These are phyloP conservation scores for Andrena praecox DNA, from an alignment of 2,888 invertebrate genomes.

Conservation along the genomic window DNA sequence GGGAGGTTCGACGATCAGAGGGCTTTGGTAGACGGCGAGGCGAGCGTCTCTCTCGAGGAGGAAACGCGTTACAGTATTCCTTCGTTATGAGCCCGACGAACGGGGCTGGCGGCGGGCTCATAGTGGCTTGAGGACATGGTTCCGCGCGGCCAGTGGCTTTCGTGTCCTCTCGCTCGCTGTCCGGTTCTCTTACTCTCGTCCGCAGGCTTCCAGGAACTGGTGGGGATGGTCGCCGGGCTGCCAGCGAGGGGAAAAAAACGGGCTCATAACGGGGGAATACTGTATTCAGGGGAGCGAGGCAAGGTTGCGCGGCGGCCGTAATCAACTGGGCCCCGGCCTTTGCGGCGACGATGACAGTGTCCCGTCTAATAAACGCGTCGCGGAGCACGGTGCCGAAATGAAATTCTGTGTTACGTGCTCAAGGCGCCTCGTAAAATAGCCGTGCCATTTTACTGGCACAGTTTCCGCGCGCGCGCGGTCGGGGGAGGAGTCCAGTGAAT, in stretches of 20 bases:
- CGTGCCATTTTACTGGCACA: constrained; percentile 80
- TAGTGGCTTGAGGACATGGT: too few species aligned
- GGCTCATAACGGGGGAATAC: too few species aligned
- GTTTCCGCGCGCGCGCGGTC: constrained; percentile 72
- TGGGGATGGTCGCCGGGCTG: too few species aligned
- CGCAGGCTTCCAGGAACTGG: too few species aligned
- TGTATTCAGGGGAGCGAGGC: neutral
- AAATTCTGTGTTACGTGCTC: constrained; percentile 72
- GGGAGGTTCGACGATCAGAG: neutral
- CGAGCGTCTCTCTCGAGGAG: neutral
- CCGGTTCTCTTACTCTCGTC: too few species aligned
- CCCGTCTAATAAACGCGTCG: constrained; percentile 24
- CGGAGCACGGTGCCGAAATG: constrained; percentile 61
- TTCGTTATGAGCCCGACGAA: too few species aligned
- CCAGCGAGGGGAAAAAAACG: too few species aligned
- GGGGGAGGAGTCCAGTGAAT: constrained; percentile 73
- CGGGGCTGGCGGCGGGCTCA: too few species aligned
- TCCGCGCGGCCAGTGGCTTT: too few species aligned
- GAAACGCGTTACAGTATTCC: neutral
- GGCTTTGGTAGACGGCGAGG: neutral
- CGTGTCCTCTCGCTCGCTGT: too few species aligned
- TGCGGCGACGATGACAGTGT: constrained; percentile 27
- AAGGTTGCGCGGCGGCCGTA: constrained; percentile 8
- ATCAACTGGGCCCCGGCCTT: neutral
- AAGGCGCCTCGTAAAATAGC: constrained; percentile 80